Evolutionary conservation across 2,113 vertebrate genomes (phyloP), one percentile per base, ranked within the genome.

Genomic region (Thryonomys swinderianus): DNA sequence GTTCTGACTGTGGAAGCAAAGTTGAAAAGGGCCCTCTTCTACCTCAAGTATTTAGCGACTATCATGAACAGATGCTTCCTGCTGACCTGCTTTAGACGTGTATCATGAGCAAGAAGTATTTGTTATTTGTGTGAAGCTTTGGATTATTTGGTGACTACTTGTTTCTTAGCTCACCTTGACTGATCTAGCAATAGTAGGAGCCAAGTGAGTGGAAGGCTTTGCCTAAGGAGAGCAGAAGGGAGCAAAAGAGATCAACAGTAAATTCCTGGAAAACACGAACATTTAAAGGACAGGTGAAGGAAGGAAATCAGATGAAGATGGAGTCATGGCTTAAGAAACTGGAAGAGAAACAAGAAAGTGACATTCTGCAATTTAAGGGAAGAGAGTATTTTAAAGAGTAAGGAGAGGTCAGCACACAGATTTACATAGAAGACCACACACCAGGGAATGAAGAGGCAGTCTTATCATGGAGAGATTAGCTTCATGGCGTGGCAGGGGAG

Each of bases 71-170:
- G 17, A 80, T 82, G 45, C 34, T 61, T 78, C 45, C 25, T 91
- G 59, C 4, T 85, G 66, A 92, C n/a, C 48, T 92, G 3, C 96
- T 95, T 85, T 88, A 21, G 66, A 85, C 48, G 62, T 69, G 73
- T 80, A 91, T 51, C 51, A 69, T 88, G n/a, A 93, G 42, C 37
- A 91, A 94, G 37, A 88, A 92, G 57, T 90, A 96, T 91, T 64
- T 37, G 23, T 51, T 74, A 84, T 53, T 74, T 92, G 48, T 74
- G 30, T 27, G 74, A 95, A 88, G n/a, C 48, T 48, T 93, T 91
- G 84, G 69, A 45, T 96, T 34, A 69, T 80, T 86, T 93, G 64
- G 42, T 27, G 42, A 16, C 37, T 85, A 55, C 61, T 88, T 90
- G 25, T 81, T 94, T 93, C 45, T n/a, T 95, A 92, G 67, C 7